Evolutionary conservation across 2,113 vertebrate species (phyloP), one percentile per base, ranked within the genome.

Genomic region (Sus scrofa): DNA sequence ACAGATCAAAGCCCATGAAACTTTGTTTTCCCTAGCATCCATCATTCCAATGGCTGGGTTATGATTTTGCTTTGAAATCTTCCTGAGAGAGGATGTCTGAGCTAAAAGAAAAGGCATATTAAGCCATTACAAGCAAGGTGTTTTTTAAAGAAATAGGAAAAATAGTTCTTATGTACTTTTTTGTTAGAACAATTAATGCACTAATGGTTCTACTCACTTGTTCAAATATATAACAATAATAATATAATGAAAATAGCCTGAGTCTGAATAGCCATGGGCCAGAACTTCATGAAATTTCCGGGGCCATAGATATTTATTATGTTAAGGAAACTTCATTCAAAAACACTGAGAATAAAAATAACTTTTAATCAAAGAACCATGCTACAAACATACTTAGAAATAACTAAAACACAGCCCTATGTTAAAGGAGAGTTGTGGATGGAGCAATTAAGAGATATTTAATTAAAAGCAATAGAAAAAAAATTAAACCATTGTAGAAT

Each of bases 31-130:
- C 74, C 54, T 92, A 20, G 50, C 30, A 77, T 81, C 20, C 15
- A 44, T 58, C 24, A 62, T 62, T 44, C 44, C 62, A 97, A 92
- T 92, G 78, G 84, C 88, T 95, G 52, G 86, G 52, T 86, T 97
- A 94, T 82, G 79, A 87, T 65, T 85, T 71, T 92, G 24, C 63
- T 73, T 95, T 93, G 34, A 95, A 90, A 86, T 74, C 44, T 97
- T 97, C 87, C 95, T 94, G 68, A 96, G 58, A 96, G 63, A 98
- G 93, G 93, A 16, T 95, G 94, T 97, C n/a, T 95, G 92, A 97
- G 73, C 54, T 86, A 89, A 97, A 92, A 97, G 56, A 95, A 81
- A 97, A 81, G 89, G 32, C 4, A 67, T 26, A 67, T n/a, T 65
- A 84, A 91, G 7, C 2, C 30, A 77, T 58, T 74, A 32, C 3